Evolutionary conservation across 2,888 invertebrate genomes (phyloP), one percentile per base, ranked within the genome.

Genomic region (Stenodera caucasica): DNA sequence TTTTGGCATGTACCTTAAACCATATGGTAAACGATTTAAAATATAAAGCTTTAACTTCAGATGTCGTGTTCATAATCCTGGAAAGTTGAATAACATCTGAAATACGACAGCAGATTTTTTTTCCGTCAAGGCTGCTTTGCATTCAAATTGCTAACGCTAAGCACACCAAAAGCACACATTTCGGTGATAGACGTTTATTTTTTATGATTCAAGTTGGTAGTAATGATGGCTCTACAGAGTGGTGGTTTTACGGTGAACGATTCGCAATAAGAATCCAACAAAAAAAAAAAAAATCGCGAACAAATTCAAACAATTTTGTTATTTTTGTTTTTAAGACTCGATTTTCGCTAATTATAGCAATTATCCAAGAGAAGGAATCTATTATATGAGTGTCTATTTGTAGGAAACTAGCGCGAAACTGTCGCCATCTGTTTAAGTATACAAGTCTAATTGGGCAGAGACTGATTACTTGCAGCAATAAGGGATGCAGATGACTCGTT

Each of bases 21-120:
- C 2, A 45, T 45, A 12, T 21, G 33, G 26, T 15, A 21, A 29
- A 50, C 53, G 57, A 60, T 57, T 53, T 52, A 35, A 53, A 60
- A 52, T 51, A 40, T 33, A 23, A 55, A 32, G 37, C 55, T 33
- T 55, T 55, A 59, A 37, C 60, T 35, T 53, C 35, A 60, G 55
- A 57, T 37, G 60, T 60, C 53, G 49, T 59, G 59, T 60, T 60
- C 57, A 57, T 60, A 60, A 60, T 60, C 35, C 60, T 50, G 57
- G 53, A 57, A 60, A 60, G 49, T 61, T 61, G 55, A 58, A 52
- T 52, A 45, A 53, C 58, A 53, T 55, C 55, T 55, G 45, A 61
- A 58, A 61, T 58, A 55, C 57, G 61, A 61, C 55, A 51, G 51
- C 52, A 58, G 57, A 58, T 54, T 61, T 60, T 60, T 61, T 58